A percentile compares a stretch with the other conserved stretches of the same genome.
Conservation (phyloP, 2,888 invertebrate genomes). For the Argyresthia goedartella region DNA sequence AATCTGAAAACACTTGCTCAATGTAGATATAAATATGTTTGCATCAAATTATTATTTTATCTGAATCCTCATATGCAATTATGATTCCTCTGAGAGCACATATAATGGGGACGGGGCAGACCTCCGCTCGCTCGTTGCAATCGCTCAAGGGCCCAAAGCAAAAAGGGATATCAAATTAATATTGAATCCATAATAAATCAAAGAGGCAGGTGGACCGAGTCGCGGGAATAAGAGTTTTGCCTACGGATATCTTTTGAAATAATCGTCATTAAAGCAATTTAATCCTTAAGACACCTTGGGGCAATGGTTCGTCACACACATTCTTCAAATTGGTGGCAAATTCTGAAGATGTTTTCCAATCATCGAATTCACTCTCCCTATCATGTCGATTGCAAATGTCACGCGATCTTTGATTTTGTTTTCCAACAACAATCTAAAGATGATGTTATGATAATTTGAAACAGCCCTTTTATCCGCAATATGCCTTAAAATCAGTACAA, state of each 20-base stretch:
- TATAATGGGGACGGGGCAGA: slow-evolving; percentile 57
- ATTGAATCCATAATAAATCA: slow-evolving; percentile 71
- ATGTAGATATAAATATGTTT: slow-evolving; percentile 22
- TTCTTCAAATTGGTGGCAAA: slow-evolving; percentile 14
- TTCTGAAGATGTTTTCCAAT: not conserved
- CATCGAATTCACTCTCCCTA: not conserved
- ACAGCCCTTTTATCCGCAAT: too few species aligned
- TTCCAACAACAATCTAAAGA: not conserved
- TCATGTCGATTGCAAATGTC: slow-evolving; percentile 13
- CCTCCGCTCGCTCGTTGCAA: slow-evolving; percentile 47
- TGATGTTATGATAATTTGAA: too few species aligned
- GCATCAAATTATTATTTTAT: slow-evolving; percentile 43
- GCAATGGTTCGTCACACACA: slow-evolving; percentile 9
- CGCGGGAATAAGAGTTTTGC: slow-evolving; percentile 54
- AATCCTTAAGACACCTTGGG: slow-evolving; percentile 12
- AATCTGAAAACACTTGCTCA: too few species aligned
- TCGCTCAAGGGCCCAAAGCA: slow-evolving; percentile 65
- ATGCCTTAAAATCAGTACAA: too few species aligned
- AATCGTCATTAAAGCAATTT: slow-evolving; percentile 38
- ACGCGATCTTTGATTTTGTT: slow-evolving; percentile 21
- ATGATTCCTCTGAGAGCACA: slow-evolving; percentile 59
- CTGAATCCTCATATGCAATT: slow-evolving; percentile 50
- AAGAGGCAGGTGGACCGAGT: slow-evolving; percentile 63
- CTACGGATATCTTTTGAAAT: slow-evolving; percentile 63
- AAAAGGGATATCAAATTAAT: slow-evolving; percentile 71